Evolutionary conservation across 2,888 invertebrate species (phyloP).

Genomic region (Taphrorychus bicolor): DNA sequence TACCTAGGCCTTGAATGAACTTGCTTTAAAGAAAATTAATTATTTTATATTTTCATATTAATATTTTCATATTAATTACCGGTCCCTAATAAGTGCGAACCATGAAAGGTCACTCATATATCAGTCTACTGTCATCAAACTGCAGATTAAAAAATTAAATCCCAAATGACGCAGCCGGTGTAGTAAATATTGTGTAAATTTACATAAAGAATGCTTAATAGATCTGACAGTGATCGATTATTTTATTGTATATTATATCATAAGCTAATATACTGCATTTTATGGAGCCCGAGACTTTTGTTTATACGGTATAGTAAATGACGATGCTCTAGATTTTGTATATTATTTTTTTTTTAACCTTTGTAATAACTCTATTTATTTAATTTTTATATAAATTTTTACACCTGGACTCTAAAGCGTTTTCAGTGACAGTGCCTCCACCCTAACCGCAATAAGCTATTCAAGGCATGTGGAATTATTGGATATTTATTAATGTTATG

Average conservation of each 20-base stretch:
- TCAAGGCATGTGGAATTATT: too few species aligned
- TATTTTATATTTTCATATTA: background rate
- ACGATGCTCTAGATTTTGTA: too few species aligned
- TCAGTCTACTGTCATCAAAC: background rate
- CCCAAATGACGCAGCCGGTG: background rate
- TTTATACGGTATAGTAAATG: background rate
- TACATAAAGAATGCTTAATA: background rate
- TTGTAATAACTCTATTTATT: background rate
- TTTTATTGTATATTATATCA: constrained; percentile 5
- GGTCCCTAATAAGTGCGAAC: background rate
- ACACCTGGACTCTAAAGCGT: too few species aligned
- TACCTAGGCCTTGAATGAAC: too few species aligned
- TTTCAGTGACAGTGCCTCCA: too few species aligned
- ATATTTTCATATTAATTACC: background rate
- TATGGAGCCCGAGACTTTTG: background rate
- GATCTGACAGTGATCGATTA: constrained; percentile 1
- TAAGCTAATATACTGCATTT: background rate
- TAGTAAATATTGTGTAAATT: background rate
- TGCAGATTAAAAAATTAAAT: background rate
- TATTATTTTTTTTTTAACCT: too few species aligned
- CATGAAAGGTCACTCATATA: background rate
- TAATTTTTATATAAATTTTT: background rate
- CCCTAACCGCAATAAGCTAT: too few species aligned
- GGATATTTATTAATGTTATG: background rate
- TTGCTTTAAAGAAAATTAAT: too few species aligned